Evolutionary conservation across 2,888 invertebrate genomes (phyloP).

Genomic region (Nipponacmea schrenckii): DNA sequence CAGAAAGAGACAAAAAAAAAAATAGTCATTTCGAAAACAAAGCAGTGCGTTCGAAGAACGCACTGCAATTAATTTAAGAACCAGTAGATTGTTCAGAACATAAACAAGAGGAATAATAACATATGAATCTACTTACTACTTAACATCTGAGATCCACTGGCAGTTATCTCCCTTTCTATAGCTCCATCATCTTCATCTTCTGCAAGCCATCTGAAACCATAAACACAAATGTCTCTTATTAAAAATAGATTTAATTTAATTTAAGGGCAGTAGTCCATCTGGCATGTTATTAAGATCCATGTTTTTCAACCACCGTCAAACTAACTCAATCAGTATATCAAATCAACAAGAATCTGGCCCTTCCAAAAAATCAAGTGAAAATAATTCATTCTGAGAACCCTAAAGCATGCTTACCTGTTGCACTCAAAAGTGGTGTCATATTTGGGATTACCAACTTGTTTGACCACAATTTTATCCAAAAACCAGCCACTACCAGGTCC

Average conservation of each 20-base stretch:
- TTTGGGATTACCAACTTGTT: slow-evolving; percentile 47
- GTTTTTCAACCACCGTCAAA: too few relatives aligned
- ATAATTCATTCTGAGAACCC: background rate
- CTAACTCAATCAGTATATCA: too few relatives aligned
- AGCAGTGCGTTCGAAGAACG: too few relatives aligned
- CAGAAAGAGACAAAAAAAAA: too few relatives aligned
- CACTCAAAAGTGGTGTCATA: slow-evolving; percentile 59
- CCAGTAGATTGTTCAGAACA: too few relatives aligned
- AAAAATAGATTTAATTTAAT: too few relatives aligned
- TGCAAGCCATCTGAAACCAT: slow-evolving; percentile 63
- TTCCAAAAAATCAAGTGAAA: too few relatives aligned
- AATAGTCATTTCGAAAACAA: too few relatives aligned
- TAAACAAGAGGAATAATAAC: background rate
- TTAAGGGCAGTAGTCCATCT: too few relatives aligned
- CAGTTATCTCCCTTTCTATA: slow-evolving; percentile 66
- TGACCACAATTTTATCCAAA: slow-evolving; percentile 63
- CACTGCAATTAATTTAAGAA: too few relatives aligned
- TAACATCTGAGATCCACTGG: slow-evolving; percentile 63
- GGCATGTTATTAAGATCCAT: too few relatives aligned
- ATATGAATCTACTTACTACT: slow-evolving; percentile 48
- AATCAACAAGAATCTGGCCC: too few relatives aligned
- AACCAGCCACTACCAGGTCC: slow-evolving; percentile 66
- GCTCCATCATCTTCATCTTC: slow-evolving; percentile 67
- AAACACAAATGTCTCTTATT: background rate
- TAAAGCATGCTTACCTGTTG: slow-evolving; percentile 47